phyloP scores from a whole-genome alignment of 2,888 invertebrate species.

The Lissocephala sabroskyi region DNA sequence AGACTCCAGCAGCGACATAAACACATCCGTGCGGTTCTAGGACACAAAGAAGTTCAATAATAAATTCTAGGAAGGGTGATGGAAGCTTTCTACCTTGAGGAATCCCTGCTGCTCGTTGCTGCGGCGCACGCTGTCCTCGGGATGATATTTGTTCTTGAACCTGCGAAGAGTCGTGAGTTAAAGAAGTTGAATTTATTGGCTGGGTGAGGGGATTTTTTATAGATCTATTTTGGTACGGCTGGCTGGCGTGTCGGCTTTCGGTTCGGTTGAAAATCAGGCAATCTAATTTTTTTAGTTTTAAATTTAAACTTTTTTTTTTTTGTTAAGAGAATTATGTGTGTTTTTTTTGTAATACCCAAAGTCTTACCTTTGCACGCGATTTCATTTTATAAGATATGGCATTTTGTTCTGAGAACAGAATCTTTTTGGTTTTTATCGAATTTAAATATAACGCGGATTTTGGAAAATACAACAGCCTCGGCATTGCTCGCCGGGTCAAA shows the following conservation, averaged over 20 bases:
- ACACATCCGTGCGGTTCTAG: conserved; percentile 90
- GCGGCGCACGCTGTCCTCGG: conserved; percentile 92
- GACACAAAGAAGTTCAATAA: background rate
- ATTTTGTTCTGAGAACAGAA: too few species aligned
- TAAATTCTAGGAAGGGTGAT: too few species aligned
- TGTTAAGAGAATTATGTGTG: too few species aligned
- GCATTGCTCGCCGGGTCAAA: conserved; percentile 73
- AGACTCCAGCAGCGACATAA: conserved; percentile 85
- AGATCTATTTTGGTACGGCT: conserved; percentile 2
- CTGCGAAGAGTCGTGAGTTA: conserved; percentile 74
- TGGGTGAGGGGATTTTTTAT: too few species aligned
- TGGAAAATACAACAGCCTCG: conserved; percentile 65
- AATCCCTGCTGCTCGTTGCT: conserved; percentile 89
- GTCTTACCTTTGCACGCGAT: conserved; percentile 70
- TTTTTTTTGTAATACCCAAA: conserved; percentile 52
- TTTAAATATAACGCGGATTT: conserved; percentile 72
- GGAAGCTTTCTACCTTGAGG: conserved; percentile 80
- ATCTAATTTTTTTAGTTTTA: conserved; percentile 10
- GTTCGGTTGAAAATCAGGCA: conserved; percentile 7
- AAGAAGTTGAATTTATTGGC: too few species aligned
- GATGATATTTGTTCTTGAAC: conserved; percentile 99
- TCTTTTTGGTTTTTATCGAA: conserved; percentile 50
- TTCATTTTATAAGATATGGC: conserved; percentile 42
- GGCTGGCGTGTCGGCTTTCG: background rate
- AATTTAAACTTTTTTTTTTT: conserved; percentile 2